Percentiles rank a stretch among this genome's conserved stretches.
Conservation (phyloP, 2,888 invertebrate genomes). For the Sympetrum striolatum region DNA sequence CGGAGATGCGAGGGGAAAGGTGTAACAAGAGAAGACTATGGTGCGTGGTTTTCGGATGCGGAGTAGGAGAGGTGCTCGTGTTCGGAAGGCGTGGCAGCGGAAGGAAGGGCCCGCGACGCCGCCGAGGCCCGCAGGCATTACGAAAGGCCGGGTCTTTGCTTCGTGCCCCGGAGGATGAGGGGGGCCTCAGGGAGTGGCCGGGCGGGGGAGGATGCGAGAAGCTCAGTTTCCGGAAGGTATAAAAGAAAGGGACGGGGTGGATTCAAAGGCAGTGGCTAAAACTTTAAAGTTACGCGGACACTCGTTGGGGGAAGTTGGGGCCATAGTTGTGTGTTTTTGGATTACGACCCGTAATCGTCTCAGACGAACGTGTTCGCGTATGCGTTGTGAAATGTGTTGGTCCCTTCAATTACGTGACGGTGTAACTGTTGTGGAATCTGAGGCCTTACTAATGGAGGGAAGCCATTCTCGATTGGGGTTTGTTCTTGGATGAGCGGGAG, state of each 20-base stretch:
- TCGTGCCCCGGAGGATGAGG: background rate
- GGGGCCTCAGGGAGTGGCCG: background rate
- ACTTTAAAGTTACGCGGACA: too few relatives aligned
- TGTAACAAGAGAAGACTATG: constrained; percentile 26
- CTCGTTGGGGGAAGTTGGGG: too few relatives aligned
- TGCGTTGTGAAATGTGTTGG: background rate
- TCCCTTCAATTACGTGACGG: background rate
- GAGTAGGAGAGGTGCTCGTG: background rate
- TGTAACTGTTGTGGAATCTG: background rate
- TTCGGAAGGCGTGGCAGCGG: constrained; percentile 7
- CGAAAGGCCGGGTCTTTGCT: background rate
- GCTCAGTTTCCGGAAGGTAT: background rate
- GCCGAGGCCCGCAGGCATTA: background rate
- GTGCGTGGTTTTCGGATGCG: background rate
- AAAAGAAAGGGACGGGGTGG: background rate
- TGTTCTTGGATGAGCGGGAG: background rate
- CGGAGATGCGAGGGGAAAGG: background rate
- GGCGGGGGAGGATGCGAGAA: background rate
- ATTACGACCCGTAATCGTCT: background rate
- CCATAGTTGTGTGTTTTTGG: too few relatives aligned
- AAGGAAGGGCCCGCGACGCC: background rate
- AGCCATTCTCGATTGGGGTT: background rate
- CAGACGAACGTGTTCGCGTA: background rate
- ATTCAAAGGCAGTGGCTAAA: background rate
- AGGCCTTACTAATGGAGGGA: background rate